These are phyloP conservation scores for Dryoscopus gambensis DNA, from an alignment of 2,113 vertebrate genomes.

Conservation along the genomic window DNA sequence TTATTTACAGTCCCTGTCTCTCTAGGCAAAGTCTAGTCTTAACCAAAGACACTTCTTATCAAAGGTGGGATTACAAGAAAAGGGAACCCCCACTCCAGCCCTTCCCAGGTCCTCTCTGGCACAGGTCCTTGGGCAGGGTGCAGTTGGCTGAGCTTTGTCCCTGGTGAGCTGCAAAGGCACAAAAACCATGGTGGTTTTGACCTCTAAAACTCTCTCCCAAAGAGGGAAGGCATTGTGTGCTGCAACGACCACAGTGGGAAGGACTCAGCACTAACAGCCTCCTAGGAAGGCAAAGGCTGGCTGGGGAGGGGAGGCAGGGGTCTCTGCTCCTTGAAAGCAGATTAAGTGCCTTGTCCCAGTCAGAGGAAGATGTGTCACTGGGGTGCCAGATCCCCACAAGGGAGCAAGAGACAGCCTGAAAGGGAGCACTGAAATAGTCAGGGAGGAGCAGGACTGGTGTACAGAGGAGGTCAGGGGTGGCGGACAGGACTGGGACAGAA, in stretches of 20 bases:
- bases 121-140: neutral
- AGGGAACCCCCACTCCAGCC: accelerated
- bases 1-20: neutral
- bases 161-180: neutral
- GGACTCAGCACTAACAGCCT: accelerated
- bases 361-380: neutral
- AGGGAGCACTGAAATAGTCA: neutral
- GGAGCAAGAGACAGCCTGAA: neutral
- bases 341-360: neutral
- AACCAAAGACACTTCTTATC: neutral
- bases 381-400: too few species aligned
- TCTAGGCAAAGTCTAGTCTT: neutral
- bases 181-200: accelerated
- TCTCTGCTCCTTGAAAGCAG: neutral
- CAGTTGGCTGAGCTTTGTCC: neutral
- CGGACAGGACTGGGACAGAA: neutral
- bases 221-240: neutral
- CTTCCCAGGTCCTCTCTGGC: neutral
- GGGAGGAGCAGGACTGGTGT: neutral
- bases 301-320: neutral
- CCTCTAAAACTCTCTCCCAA: neutral
- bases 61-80: neutral
- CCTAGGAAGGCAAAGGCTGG: neutral
- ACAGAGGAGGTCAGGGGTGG: too few species aligned
- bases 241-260: neutral